phyloP scores from a whole-genome alignment of 2,888 invertebrate species.

The Agonopterix subpropinquella region DNA sequence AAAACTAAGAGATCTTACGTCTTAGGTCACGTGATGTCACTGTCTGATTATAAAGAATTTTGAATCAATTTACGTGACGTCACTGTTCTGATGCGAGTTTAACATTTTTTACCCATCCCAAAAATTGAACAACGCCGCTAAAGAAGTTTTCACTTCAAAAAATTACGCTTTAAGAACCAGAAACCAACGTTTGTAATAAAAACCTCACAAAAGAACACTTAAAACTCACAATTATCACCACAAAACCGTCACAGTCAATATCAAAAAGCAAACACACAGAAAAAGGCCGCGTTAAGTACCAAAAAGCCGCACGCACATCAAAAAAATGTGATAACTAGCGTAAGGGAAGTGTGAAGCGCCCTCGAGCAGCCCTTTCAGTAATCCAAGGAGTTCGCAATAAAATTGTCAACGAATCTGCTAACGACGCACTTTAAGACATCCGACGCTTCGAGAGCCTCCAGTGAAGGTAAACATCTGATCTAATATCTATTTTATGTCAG shows the following conservation, averaged over 20 bases:
- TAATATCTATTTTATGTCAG: not conserved
- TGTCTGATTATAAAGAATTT: no score
- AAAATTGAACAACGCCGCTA: no score
- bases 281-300: constrained; percentile 7
- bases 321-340: constrained; percentile 68
- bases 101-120: no score
- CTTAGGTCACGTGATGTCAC: no score
- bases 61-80: no score
- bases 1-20: no score
- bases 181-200: no score
- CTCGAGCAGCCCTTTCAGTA: constrained; percentile 50
- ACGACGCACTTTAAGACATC: constrained; percentile 56
- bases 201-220: no score
- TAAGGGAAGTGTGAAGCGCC: constrained; percentile 54
- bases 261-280: constrained; percentile 1
- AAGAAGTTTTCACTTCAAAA: no score
- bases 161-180: no score
- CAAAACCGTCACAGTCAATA: not conserved
- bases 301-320: constrained; percentile 58
- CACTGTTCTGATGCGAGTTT: no score
- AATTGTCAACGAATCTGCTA: constrained; percentile 61
- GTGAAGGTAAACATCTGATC: constrained; percentile 25
- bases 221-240: no score
- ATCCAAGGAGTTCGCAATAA: constrained; percentile 55
- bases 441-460: constrained; percentile 25